Conservation (phyloP, 2,113 vertebrate species). For the Onychorhynchus coronatus region DNA sequence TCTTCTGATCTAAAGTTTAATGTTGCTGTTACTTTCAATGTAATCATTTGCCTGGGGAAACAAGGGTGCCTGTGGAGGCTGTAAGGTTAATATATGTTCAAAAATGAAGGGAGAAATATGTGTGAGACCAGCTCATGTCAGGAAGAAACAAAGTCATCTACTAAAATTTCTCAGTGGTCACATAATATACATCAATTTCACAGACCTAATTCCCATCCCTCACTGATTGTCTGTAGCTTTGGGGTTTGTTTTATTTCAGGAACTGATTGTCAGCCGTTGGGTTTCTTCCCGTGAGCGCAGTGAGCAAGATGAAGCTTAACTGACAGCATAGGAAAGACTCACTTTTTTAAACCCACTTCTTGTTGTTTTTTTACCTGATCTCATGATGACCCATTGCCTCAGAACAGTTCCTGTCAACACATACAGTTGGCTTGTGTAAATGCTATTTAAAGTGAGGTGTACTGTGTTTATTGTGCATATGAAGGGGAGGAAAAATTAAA, state of each 20-base stretch:
- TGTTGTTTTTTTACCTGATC: not conserved
- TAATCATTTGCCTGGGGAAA: not conserved
- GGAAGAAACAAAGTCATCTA: not conserved
- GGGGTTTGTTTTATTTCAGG: slow-evolving; percentile 69
- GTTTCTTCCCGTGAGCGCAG: slow-evolving; percentile 89
- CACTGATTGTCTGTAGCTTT: not conserved
- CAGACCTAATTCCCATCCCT: not conserved
- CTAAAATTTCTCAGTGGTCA: not conserved
- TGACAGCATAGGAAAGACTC: not conserved
- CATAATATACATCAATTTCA: accelerated
- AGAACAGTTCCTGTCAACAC: not conserved
- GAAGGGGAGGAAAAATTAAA: not conserved
- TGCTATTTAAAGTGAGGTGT: not conserved
- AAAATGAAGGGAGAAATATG: not conserved
- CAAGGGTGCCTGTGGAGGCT: not conserved
- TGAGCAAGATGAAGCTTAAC: slow-evolving; percentile 85
- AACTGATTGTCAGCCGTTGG: slow-evolving; percentile 89
- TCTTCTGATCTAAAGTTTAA: not conserved
- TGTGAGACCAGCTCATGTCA: not conserved
- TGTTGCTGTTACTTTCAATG: not conserved
- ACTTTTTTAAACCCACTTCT: not conserved
- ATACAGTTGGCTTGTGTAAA: not conserved
- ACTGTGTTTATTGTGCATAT: not conserved
- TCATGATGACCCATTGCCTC: not conserved
- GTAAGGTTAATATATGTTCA: not conserved